These are phyloP conservation scores for Clitarchus hookeri DNA, from an alignment of 2,888 invertebrate species.

Conservation along the genomic window DNA sequence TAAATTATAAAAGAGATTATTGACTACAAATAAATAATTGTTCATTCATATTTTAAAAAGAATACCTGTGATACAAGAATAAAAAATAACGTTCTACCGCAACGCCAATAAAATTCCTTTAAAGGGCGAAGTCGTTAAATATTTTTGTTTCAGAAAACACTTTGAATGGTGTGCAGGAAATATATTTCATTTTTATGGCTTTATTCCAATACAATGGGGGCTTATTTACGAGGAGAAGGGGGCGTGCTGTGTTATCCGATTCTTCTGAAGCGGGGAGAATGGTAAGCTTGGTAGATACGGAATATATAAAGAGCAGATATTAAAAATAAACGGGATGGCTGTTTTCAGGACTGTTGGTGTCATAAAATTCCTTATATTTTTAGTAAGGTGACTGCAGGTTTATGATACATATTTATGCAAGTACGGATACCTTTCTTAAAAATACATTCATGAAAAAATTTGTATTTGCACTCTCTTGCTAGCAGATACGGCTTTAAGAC, in stretches of 20 bases:
- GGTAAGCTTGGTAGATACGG: not conserved
- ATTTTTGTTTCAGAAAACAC: slow-evolving; percentile 1
- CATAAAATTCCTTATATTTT: not conserved
- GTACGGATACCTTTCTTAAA: too few relatives aligned
- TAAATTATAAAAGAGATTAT: too few relatives aligned
- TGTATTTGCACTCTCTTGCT: too few relatives aligned
- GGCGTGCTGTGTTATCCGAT: not conserved
- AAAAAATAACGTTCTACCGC: not conserved
- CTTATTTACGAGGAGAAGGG: not conserved
- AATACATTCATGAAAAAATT: too few relatives aligned
- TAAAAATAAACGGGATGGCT: not conserved
- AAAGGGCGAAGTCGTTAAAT: not conserved
- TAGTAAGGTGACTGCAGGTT: not conserved
- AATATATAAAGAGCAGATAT: not conserved
- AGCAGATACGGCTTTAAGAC: too few relatives aligned
- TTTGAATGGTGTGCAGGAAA: not conserved
- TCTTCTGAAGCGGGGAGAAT: not conserved
- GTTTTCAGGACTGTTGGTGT: not conserved
- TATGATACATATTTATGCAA: not conserved
- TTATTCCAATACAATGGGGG: not conserved
- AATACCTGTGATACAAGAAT: too few relatives aligned
- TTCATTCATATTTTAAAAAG: too few relatives aligned
- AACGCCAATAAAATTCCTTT: not conserved
- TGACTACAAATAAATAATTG: too few relatives aligned
- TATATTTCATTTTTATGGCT: not conserved